Evolutionary conservation across 2,113 vertebrate species (phyloP).

Genomic region (Neotoma lepida): DNA sequence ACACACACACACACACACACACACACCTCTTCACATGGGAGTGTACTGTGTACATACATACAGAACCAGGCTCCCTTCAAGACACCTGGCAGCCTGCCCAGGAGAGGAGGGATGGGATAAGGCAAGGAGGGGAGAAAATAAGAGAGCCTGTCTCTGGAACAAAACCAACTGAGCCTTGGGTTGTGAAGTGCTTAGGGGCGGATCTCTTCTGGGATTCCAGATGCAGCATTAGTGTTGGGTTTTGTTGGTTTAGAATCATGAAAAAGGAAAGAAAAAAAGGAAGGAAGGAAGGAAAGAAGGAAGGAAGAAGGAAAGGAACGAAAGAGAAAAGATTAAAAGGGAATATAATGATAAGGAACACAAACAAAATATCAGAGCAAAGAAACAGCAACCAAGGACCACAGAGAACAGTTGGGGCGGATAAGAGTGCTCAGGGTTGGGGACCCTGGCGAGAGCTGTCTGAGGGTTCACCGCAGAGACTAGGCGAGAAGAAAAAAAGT

Average conservation of each 20-base stretch:
- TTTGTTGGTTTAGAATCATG: constrained; percentile 74
- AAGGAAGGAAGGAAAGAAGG: not conserved
- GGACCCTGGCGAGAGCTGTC: constrained; percentile 79
- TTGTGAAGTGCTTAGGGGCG: constrained; percentile 61
- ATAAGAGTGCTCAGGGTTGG: constrained; percentile 3
- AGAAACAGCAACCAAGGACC: constrained; percentile 57
- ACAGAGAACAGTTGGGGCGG: constrained; percentile 28
- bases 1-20: constrained; percentile 55
- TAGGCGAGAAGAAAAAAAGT: constrained; percentile 90
- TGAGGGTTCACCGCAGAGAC: constrained; percentile 85
- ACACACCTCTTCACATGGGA: constrained; percentile 50
- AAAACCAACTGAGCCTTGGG: constrained; percentile 65
- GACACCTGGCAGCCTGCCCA: constrained; percentile 83
- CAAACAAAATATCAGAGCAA: not conserved
- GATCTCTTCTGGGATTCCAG: constrained; percentile 86
- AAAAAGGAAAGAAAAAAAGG: not conserved
- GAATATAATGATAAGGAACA: constrained; percentile 63
- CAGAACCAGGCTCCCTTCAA: constrained; percentile 78
- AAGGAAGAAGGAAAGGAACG: rapidly evolving
- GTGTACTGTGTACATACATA: constrained; percentile 71
- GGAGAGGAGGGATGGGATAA: constrained; percentile 57
- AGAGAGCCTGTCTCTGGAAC: constrained; percentile 80
- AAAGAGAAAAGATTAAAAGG: not conserved
- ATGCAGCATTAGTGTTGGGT: constrained; percentile 88
- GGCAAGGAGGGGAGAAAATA: constrained; percentile 66